A percentile compares a stretch with the other conserved stretches of the same genome.
Conservation (phyloP, 2,888 invertebrate species). For the Acrobasis consociella region DNA sequence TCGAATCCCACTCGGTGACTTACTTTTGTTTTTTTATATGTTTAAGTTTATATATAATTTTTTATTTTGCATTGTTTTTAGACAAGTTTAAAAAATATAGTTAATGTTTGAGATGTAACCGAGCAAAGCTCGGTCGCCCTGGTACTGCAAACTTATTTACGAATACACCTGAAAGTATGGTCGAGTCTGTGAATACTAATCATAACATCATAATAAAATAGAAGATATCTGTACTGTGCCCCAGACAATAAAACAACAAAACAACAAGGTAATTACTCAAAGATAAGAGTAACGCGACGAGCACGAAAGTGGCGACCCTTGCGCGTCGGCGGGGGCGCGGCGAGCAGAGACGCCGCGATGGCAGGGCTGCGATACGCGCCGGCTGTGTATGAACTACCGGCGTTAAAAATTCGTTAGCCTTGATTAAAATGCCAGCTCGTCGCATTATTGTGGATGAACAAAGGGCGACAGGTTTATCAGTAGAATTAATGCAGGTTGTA, state of each 20-base stretch:
- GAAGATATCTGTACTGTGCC: constrained; percentile 43
- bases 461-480: constrained; percentile 57
- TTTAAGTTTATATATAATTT: no score
- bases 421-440: constrained; percentile 61
- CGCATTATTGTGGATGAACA: constrained; percentile 52
- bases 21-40: no score
- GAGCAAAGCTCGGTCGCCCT: no score
- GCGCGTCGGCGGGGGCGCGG: constrained; percentile 35
- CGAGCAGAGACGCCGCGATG: constrained; percentile 30
- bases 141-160: no score
- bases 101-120: no score
- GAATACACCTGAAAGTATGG: constrained; percentile 3
- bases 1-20: no score
- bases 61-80: no score
- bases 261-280: constrained; percentile 68
- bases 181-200: constrained; percentile 28
- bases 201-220: constrained; percentile 51
- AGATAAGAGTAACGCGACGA: constrained; percentile 66
- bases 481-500: constrained; percentile 50
- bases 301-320: constrained; percentile 55
- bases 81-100: no score
- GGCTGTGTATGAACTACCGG: constrained; percentile 36
- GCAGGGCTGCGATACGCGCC: constrained; percentile 36
- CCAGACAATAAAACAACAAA: constrained; percentile 59
- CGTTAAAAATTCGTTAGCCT: constrained; percentile 60